phyloP scores from a whole-genome alignment of 2,797 vertebrate species.

The Rhincodon typus region DNA sequence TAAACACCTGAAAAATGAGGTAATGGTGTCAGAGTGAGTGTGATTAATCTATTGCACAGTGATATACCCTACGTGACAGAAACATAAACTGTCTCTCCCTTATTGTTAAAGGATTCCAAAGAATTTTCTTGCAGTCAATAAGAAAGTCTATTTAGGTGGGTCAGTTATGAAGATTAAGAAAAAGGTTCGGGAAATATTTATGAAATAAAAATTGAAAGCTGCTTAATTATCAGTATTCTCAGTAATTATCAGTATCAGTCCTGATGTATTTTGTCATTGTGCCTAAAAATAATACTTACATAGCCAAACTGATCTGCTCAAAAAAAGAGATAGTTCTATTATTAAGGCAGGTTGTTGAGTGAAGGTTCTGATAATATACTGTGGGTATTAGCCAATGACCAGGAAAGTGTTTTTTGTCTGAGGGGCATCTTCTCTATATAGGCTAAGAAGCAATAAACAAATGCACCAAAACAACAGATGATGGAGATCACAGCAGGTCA shows the following conservation, averaged over 20 bases:
- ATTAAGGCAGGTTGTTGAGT: neutral
- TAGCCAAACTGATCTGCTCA: neutral
- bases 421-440: too few species aligned
- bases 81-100: neutral
- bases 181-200: neutral
- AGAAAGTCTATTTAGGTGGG: neutral
- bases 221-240: neutral
- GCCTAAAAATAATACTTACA: too few species aligned
- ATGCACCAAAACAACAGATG: too few species aligned
- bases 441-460: too few species aligned
- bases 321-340: neutral
- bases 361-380: too few species aligned
- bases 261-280: neutral
- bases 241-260: neutral
- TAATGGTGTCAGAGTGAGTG: slow-evolving; percentile 10
- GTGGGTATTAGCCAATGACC: too few species aligned
- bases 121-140: neutral
- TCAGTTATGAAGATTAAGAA: neutral
- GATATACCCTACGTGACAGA: neutral
- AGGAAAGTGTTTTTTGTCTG: too few species aligned
- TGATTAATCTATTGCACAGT: slow-evolving; percentile 10
- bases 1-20: slow-evolving; percentile 35
- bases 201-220: neutral
- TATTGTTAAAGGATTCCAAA: neutral
- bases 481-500: too few species aligned